Evolutionary conservation across 2,888 invertebrate genomes (phyloP).

Genomic region (Sceliomorpha sp.): DNA sequence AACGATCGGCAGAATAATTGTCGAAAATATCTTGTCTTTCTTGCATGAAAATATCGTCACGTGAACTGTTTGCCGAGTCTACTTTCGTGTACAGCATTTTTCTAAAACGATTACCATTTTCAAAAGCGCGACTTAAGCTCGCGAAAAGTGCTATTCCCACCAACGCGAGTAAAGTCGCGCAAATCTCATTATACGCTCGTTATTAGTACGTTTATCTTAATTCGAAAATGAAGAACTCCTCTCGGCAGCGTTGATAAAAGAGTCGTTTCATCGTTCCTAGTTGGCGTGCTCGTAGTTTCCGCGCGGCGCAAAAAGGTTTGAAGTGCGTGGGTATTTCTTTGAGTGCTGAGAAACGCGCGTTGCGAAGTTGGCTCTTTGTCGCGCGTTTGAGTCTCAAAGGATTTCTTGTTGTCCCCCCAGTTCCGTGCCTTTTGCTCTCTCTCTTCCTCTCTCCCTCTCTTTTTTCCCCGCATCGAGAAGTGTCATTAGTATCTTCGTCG

Average conservation of each 20-base stretch:
- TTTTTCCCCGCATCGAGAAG: slow-evolving; percentile 44
- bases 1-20: too few relatives aligned
- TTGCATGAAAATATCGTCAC: too few relatives aligned
- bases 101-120: too few relatives aligned
- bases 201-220: slow-evolving; percentile 9
- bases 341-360: slow-evolving; percentile 27
- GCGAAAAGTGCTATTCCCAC: too few relatives aligned
- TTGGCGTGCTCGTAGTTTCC: slow-evolving; percentile 21
- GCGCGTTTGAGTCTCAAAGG: slow-evolving; percentile 44
- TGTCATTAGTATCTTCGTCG: slow-evolving; percentile 37
- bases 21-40: too few relatives aligned
- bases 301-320: slow-evolving; percentile 31
- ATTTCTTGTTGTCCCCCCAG: slow-evolving; percentile 45
- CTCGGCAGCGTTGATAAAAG: slow-evolving; percentile 16
- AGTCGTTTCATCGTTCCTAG: slow-evolving; percentile 26
- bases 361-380: slow-evolving; percentile 19
- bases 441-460: too few relatives aligned
- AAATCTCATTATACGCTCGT: not conserved
- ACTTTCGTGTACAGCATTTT: too few relatives aligned
- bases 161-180: too few relatives aligned
- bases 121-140: too few relatives aligned
- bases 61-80: too few relatives aligned
- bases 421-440: too few relatives aligned
- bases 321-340: slow-evolving; percentile 44
- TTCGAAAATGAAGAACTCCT: not conserved